These are phyloP conservation scores for Micoletzkya japonica DNA, from an alignment of 2,888 invertebrate genomes.

Conservation along the genomic window DNA sequence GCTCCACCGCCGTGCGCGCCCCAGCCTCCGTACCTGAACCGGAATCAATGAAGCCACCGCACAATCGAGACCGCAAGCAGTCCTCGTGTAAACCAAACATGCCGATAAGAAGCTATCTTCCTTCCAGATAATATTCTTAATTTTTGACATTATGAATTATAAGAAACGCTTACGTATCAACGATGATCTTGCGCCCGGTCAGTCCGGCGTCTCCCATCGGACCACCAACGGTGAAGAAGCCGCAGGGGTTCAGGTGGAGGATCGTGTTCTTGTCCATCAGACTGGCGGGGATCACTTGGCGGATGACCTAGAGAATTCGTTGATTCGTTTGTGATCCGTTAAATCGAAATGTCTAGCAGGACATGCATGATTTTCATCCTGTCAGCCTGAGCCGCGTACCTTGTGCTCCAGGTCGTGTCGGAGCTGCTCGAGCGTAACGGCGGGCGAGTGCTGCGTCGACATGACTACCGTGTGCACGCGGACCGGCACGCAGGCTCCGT, in stretches of 20 bases:
- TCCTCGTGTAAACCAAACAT: no score
- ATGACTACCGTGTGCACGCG: slow-evolving; percentile 96
- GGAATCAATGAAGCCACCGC: neutral
- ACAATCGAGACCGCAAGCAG: neutral
- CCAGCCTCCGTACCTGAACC: slow-evolving; percentile 85
- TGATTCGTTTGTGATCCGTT: neutral
- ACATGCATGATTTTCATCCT: neutral
- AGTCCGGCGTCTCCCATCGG: slow-evolving; percentile 45
- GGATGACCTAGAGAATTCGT: slow-evolving; percentile 74
- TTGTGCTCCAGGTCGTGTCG: slow-evolving; percentile 70
- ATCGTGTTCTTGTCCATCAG: slow-evolving; percentile 88
- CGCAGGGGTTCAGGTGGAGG: slow-evolving; percentile 96
- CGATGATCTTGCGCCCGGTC: slow-evolving; percentile 97
- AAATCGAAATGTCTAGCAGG: neutral
- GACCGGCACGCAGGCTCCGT: slow-evolving; percentile 88
- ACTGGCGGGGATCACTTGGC: slow-evolving; percentile 85
- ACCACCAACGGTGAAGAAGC: slow-evolving; percentile 85
- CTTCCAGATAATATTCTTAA: no score
- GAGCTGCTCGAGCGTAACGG: slow-evolving; percentile 74
- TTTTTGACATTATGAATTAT: no score
- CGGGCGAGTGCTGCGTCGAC: slow-evolving; percentile 92
- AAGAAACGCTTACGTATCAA: slow-evolving; percentile 75
- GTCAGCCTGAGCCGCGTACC: slow-evolving; percentile 5
- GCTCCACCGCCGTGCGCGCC: slow-evolving; percentile 99
- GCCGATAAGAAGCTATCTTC: no score